These are phyloP conservation scores for Trialeurodes vaporariorum DNA, from an alignment of 1,140 invertebrate genomes.

Conservation along the genomic window DNA sequence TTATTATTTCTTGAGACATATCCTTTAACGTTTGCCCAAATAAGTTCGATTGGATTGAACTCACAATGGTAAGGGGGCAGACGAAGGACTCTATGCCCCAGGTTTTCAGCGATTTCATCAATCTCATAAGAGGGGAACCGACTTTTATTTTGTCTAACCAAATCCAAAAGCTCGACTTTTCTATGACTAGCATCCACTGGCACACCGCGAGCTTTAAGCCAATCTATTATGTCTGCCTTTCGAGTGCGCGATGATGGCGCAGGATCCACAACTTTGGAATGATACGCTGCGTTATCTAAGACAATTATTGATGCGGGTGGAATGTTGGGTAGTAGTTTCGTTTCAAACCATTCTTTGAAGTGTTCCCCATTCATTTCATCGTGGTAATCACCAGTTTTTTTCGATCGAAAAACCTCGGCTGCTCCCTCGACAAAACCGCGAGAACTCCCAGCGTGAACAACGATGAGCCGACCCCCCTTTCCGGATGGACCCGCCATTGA, in stretches of 20 bases:
- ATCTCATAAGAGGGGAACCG: slow-evolving; percentile 16
- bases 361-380: slow-evolving; percentile 20
- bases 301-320: not conserved
- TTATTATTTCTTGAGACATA: slow-evolving; percentile 24
- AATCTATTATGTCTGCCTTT: not conserved
- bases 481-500: no score
- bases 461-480: slow-evolving; percentile 7
- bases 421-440: not conserved
- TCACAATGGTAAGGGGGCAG: slow-evolving; percentile 33
- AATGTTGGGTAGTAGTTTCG: not conserved
- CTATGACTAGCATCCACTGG: not conserved
- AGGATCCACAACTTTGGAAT: not conserved
- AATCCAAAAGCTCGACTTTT: not conserved
- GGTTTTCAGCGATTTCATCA: slow-evolving; percentile 20
- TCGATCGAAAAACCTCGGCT: not conserved
- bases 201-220: not conserved
- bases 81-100: slow-evolving; percentile 23
- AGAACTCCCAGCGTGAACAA: slow-evolving; percentile 5
- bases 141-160: not conserved
- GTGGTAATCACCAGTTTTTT: slow-evolving; percentile 18
- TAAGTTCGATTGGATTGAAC: slow-evolving; percentile 32
- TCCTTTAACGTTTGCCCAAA: slow-evolving; percentile 31
- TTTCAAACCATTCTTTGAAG: slow-evolving; percentile 14
- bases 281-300: not conserved
- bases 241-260: not conserved